Base-by-base conservation (phyloP, 2,888 invertebrate species). In the Nematopogon swammerdamellus region DNA sequence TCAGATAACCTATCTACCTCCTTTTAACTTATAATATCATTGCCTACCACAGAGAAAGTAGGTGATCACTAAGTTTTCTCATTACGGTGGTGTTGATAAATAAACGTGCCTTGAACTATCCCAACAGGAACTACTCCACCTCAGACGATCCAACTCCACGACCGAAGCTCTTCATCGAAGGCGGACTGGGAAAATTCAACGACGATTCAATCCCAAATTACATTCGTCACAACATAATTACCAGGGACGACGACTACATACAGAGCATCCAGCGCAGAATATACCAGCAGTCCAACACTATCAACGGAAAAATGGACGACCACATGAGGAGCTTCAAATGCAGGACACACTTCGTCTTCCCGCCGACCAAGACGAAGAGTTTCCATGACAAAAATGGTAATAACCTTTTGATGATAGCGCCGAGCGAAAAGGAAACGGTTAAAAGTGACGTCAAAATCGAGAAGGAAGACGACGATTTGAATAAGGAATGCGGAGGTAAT, bases 351-450 rank as follows among this genome's bases (percentile, higher is more conserved):
- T 79, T 70, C 55, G 72, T 67, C 49, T 69, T 72, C n/a, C 63
- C 70, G 0, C 62, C 69, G 6, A 65, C 68, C 54, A 76, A 76
- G 69, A 64, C 77, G 1, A 71, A 74, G 45, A 70, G 81, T 47
- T 75, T 84, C 18, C 77, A 59, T 50, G 86, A 87, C 57, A 72
- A 82, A 19, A 86, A 86, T 58, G 84, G 85, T 1, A 87, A 86
- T 59, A 86, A 86, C 59, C 60, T 87, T 52, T 57, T 87, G 51
- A 87, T 87, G 86, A 87, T 87, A 11, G 86, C 86, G 0, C 86
- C 87, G 0, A 72, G 63, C 0, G 60, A 61, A 25, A 62, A 62
- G 11, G 30, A 47, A 17, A n/a, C n/a, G n/a, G 36, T 6, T 11
- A 47, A 36, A n/a, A 14, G 3, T n/a, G 44, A 10, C n/a, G 43